phyloP scores from a whole-genome alignment of 2,888 invertebrate genomes.

The Artemia sp. region DNA sequence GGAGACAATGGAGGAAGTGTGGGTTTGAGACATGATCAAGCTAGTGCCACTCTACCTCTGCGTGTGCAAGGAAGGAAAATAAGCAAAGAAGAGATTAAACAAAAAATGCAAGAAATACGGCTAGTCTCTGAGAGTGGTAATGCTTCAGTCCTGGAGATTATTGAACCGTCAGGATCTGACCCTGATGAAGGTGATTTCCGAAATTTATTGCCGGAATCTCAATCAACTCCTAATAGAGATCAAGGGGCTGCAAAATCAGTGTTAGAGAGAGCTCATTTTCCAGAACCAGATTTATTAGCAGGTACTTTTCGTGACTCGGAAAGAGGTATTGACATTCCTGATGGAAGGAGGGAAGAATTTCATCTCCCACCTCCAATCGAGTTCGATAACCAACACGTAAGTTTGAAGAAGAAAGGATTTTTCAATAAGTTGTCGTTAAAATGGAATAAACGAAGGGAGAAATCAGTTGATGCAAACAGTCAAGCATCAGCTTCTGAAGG shows the following conservation, averaged over 20 bases:
- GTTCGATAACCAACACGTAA: background rate
- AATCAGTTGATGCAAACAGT: background rate
- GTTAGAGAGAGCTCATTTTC: conserved; percentile 1
- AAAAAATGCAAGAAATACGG: conserved; percentile 26
- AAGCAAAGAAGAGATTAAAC: conserved; percentile 26
- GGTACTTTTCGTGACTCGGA: conserved; percentile 18
- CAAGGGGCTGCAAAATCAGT: conserved; percentile 7
- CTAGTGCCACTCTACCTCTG: conserved; percentile 16
- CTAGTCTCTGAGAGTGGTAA: conserved; percentile 28
- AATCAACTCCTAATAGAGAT: conserved; percentile 20
- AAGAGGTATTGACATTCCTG: conserved; percentile 4
- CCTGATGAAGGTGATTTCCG: conserved; percentile 26
- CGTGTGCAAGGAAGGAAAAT: conserved; percentile 19
- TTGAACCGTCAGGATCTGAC: conserved; percentile 29
- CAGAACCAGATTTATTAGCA: conserved; percentile 22
- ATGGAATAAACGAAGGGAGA: conserved; percentile 5
- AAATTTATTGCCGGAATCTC: conserved; percentile 17
- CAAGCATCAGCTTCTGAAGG: background rate
- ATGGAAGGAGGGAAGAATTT: background rate
- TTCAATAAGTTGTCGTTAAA: conserved; percentile 23
- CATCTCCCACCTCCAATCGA: conserved; percentile 3
- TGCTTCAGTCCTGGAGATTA: conserved; percentile 30
- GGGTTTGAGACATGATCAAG: background rate
- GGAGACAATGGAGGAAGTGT: background rate
- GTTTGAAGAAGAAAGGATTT: conserved; percentile 21